These are phyloP conservation scores for Lamprologus callipterus DNA, from an alignment of 2,113 vertebrate genomes.

Conservation along the genomic window DNA sequence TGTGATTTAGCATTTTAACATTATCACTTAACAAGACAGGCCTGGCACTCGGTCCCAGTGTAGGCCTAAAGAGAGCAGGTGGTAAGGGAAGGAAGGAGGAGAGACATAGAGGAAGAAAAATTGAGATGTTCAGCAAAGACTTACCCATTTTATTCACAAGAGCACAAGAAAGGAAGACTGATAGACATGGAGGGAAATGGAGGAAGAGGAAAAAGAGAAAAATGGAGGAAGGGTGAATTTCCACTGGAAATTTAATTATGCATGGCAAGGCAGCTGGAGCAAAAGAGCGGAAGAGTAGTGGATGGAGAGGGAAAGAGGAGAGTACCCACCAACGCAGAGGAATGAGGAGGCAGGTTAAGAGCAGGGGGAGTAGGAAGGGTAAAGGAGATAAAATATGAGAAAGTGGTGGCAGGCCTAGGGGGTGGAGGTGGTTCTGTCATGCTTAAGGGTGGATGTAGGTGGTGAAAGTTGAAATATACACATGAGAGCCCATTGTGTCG, in stretches of 20 bases:
- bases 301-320: slow-evolving; percentile 30
- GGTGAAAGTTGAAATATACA: not conserved
- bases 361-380: slow-evolving; percentile 4
- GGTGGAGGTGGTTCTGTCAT: not conserved
- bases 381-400: not conserved
- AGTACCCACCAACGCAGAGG: slow-evolving; percentile 21
- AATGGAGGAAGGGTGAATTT: not conserved
- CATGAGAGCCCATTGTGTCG: not conserved
- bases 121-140: not conserved
- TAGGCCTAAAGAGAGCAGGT: not conserved
- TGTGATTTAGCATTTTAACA: slow-evolving; percentile 60
- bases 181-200: not conserved
- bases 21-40: slow-evolving; percentile 53
- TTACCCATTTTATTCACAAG: not conserved
- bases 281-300: slow-evolving; percentile 32
- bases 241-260: slow-evolving; percentile 57
- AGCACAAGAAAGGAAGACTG: not conserved
- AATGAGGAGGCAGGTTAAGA: not conserved
- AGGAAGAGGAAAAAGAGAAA: not conserved
- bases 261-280: slow-evolving; percentile 40
- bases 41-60: not conserved
- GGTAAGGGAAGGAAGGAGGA: not conserved
- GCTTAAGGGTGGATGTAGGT: not conserved
- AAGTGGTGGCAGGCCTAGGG: not conserved
- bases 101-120: not conserved